These are phyloP conservation scores for Dromococcyx pavoninus DNA, from an alignment of 2,797 vertebrate species.

Conservation along the genomic window DNA sequence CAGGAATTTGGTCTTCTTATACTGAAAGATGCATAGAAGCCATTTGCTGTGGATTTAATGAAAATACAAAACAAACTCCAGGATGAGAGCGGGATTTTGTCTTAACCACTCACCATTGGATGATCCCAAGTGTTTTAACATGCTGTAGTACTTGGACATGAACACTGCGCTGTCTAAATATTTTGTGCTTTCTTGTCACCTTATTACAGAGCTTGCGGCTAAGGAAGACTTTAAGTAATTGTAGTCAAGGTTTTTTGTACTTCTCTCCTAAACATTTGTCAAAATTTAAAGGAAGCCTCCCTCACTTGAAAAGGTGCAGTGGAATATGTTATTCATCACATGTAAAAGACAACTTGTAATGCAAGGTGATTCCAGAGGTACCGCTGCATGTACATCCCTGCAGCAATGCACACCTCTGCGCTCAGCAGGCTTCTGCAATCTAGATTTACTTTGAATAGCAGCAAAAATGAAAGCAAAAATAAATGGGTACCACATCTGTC, in stretches of 20 bases:
- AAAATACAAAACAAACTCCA: not conserved
- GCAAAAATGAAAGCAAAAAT: not conserved
- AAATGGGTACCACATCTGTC: not conserved
- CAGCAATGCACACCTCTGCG: not conserved
- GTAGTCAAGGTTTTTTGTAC: not conserved
- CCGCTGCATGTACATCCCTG: not conserved
- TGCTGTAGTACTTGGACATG: not conserved
- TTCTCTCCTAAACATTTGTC: not conserved
- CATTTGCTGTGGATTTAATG: not conserved
- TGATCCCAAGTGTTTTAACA: not conserved
- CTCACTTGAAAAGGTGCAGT: not conserved
- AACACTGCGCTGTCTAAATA: not conserved
- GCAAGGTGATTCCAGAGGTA: not conserved
- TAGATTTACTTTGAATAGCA: not conserved
- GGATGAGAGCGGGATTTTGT: not conserved
- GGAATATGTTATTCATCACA: not conserved
- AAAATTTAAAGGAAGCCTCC: conserved; percentile 5
- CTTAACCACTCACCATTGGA: not conserved
- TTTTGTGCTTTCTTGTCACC: not conserved
- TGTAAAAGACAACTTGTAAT: not conserved
- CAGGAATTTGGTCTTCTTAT: not conserved
- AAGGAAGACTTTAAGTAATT: not conserved
- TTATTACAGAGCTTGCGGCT: not conserved
- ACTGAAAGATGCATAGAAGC: not conserved
- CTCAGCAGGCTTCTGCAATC: not conserved